Conservation (phyloP, 2,113 vertebrate species). For the Callaeas wilsoni region DNA sequence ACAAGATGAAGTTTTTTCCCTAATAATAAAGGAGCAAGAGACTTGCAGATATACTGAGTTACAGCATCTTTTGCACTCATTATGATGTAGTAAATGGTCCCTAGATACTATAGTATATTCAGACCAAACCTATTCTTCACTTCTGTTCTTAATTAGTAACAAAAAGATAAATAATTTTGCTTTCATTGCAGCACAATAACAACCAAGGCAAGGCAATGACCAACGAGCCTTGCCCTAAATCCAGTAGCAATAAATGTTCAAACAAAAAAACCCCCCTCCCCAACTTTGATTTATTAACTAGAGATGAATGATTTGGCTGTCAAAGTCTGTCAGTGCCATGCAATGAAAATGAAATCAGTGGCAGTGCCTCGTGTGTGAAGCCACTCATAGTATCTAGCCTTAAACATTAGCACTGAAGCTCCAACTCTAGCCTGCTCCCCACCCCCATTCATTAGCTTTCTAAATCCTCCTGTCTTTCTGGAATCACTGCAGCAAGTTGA, state of each 20-base stretch:
- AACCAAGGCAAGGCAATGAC: not conserved
- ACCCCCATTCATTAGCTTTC: slow-evolving; percentile 65
- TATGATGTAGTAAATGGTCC: slow-evolving; percentile 8
- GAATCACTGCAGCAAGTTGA: slow-evolving; percentile 51
- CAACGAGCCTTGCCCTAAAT: slow-evolving; percentile 15
- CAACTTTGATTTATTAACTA: slow-evolving; percentile 60
- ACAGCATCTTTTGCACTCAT: not conserved
- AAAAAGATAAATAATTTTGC: slow-evolving; percentile 51
- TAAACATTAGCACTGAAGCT: not conserved
- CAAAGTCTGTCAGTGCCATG: slow-evolving; percentile 48
- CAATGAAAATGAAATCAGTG: slow-evolving; percentile 46
- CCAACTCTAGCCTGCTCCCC: not conserved
- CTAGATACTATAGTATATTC: not conserved
- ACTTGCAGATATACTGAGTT: not conserved
- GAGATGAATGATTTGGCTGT: slow-evolving; percentile 59
- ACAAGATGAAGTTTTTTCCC: not conserved
- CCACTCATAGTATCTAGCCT: not conserved
- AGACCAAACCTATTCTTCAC: slow-evolving; percentile 12
- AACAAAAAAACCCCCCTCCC: not conserved
- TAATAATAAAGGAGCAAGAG: not conserved
- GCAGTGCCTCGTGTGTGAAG: not conserved
- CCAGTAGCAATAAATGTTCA: slow-evolving; percentile 6
- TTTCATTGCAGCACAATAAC: slow-evolving; percentile 15
- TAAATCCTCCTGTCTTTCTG: slow-evolving; percentile 59
- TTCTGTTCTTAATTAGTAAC: slow-evolving; percentile 53